Evolutionary conservation across 2,113 vertebrate species (phyloP).

Genomic region (Mustela lutreola): DNA sequence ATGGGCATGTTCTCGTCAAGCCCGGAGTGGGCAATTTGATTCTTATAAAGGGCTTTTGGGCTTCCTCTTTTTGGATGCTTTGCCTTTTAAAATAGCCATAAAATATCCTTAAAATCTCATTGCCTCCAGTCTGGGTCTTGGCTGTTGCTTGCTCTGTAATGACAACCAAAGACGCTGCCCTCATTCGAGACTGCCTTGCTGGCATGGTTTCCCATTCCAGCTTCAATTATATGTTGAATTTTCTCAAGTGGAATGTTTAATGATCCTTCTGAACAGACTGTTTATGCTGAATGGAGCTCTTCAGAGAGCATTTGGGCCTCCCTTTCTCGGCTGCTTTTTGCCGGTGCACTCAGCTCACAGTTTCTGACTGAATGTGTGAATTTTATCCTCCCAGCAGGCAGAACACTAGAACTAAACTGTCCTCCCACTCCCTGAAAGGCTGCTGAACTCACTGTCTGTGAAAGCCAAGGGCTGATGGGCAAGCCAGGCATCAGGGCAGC

Average conservation of each 20-base stretch:
- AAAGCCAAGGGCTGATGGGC: neutral
- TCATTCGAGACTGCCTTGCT: neutral
- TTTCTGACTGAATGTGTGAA: constrained; percentile 37
- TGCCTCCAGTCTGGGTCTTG: neutral
- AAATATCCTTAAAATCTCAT: neutral
- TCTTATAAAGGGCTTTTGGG: constrained; percentile 60
- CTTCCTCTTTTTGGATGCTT: constrained; percentile 44
- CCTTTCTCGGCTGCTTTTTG: constrained; percentile 29
- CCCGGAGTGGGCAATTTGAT: constrained; percentile 25
- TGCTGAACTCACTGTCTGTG: neutral
- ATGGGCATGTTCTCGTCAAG: neutral
- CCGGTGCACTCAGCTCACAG: neutral
- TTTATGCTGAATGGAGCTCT: constrained; percentile 67
- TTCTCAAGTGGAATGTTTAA: constrained; percentile 57
- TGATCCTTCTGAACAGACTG: constrained; percentile 76
- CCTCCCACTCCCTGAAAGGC: neutral
- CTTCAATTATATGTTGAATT: constrained; percentile 60
- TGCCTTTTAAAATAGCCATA: constrained; percentile 63
- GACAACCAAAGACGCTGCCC: neutral
- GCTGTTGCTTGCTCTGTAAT: neutral
- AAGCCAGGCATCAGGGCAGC: neutral
- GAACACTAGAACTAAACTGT: neutral
- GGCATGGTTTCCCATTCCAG: constrained; percentile 48
- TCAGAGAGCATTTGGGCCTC: constrained; percentile 40
- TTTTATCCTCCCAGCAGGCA: constrained; percentile 31